These are phyloP conservation scores for Mustelus asterias DNA, from an alignment of 2,113 vertebrate genomes.

Conservation along the genomic window DNA sequence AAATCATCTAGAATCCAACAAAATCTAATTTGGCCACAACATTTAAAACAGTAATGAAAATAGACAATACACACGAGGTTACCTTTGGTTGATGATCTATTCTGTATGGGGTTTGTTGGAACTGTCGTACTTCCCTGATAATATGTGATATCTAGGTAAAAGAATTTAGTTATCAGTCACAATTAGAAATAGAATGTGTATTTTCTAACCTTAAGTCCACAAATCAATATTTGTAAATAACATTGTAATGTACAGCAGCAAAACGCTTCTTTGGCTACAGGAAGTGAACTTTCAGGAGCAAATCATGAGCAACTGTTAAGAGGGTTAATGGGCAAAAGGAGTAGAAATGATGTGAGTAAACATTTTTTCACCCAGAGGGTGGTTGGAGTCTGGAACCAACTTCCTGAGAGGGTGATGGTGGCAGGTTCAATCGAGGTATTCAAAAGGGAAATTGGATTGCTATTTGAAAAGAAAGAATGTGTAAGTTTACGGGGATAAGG, in stretches of 20 bases:
- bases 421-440: too few species aligned
- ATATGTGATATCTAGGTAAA: constrained; percentile 86
- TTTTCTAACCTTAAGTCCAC: neutral
- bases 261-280: neutral
- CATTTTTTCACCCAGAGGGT: too few species aligned
- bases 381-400: too few species aligned
- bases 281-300: neutral
- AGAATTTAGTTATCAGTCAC: neutral
- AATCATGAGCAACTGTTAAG: too few species aligned
- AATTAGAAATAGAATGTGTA: neutral
- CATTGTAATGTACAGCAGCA: neutral
- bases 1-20: neutral
- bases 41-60: neutral
- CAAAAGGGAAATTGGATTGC: too few species aligned
- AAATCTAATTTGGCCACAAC: neutral
- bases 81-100: constrained; percentile 96
- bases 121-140: constrained; percentile 94
- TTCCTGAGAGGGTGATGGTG: too few species aligned
- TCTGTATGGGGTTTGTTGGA: constrained; percentile 94
- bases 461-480: too few species aligned
- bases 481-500: too few species aligned
- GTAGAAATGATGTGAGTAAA: too few species aligned
- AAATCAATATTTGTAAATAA: neutral
- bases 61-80: constrained; percentile 39
- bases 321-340: too few species aligned